Base-by-base conservation (phyloP, 2,797 vertebrate species). In the Rhinatrema bivittatum region DNA sequence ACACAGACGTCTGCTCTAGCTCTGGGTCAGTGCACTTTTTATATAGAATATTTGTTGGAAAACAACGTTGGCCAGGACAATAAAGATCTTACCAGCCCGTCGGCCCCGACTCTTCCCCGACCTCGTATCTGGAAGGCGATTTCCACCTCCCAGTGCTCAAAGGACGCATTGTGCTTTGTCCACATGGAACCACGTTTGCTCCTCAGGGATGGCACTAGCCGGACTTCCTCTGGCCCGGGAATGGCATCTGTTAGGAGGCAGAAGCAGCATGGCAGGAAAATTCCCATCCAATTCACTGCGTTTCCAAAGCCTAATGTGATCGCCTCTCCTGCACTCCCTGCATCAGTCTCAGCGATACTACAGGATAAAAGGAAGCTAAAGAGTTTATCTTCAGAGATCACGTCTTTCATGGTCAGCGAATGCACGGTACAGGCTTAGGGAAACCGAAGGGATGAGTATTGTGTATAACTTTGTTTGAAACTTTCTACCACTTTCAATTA, bases 91-190 rank as follows among this genome's bases (percentile, higher is more conserved):
- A 69, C 66, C 64, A 70, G 13, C 33, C 64, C 72, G 37, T 57
- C 56, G 8, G 64, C 48, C 10, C 72, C 74, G 29, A 7, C 6
- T 20, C 2, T 30, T 11, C 58, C 54, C 0, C 23, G 58, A 3
- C 66, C 62, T 0, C 58, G 51, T 27, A 72, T 60, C 19, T 60
- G 43, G 31, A 72, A 45, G 22, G 60, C 46, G 21, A 59, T 20
- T 7, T 68, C 58, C 5, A 65, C 53, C 25, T 76, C 63, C 70
- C 74, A 77, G 16, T 56, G 29, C 3, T 56, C 25, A 34, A 65
- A 67, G 8, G 35, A 45, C 19, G 56, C 32, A 1, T 21, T 24
- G 6, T 13, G 33, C 10, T 31, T 24, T 38, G 56, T 57, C 70
- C 68, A 74, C 21, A 76, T 31, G 0, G 54, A 45, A 1, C 68